phyloP scores from a whole-genome alignment of 1,140 invertebrate genomes.

The Panulirus ornatus region DNA sequence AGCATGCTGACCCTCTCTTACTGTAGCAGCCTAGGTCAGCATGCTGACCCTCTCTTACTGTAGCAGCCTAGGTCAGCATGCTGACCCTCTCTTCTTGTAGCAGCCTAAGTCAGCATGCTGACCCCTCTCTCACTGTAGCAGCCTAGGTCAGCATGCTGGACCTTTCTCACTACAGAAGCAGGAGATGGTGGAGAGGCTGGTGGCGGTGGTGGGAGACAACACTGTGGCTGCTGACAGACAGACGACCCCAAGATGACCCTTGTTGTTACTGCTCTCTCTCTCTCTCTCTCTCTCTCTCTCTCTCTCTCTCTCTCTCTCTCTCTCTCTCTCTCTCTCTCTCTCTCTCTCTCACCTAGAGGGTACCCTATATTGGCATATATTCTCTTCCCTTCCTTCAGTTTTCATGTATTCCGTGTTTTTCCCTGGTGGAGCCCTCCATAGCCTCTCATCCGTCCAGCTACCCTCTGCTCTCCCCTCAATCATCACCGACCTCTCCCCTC shows the following conservation, averaged over 20 bases:
- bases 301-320: slow-evolving; percentile 37
- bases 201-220: background rate
- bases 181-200: too few species aligned
- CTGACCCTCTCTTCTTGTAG: too few species aligned
- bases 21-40: too few species aligned
- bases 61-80: too few species aligned
- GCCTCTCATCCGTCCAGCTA: slow-evolving; percentile 3
- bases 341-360: slow-evolving; percentile 9
- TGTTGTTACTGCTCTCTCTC: background rate
- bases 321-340: slow-evolving; percentile 53
- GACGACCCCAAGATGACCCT: too few species aligned
- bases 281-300: background rate
- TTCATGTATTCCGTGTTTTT: background rate
- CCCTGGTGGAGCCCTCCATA: slow-evolving; percentile 1
- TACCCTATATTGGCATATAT: background rate
- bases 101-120: too few species aligned
- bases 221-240: too few species aligned
- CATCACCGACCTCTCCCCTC: slow-evolving; percentile 17
- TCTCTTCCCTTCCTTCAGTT: slow-evolving; percentile 15
- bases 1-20: too few species aligned
- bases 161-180: too few species aligned
- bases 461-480: slow-evolving; percentile 25
- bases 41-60: too few species aligned
- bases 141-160: too few species aligned
- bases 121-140: too few species aligned